These are phyloP conservation scores for Hyperoplus lanceolatus DNA, from an alignment of 2,797 vertebrate species.

Conservation along the genomic window DNA sequence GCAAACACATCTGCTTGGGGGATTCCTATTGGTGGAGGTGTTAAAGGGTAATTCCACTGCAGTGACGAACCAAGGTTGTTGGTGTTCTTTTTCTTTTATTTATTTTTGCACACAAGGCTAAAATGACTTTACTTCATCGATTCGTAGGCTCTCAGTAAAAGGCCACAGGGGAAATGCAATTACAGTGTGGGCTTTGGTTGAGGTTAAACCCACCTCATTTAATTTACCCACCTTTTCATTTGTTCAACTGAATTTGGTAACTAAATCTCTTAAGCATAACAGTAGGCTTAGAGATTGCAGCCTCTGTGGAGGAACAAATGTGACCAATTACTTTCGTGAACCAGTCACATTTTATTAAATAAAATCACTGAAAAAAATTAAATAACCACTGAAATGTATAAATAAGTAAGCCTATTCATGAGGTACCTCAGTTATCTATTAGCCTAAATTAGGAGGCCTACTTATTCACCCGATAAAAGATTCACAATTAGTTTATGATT, in stretches of 20 bases:
- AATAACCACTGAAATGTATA: background rate
- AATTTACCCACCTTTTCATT: conserved; percentile 55
- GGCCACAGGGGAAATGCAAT: conserved; percentile 68
- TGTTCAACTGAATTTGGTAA: conserved; percentile 4
- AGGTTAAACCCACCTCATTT: conserved; percentile 46
- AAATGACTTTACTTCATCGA: conserved; percentile 75
- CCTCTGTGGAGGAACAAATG: conserved; percentile 11
- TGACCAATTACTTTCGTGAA: conserved; percentile 11
- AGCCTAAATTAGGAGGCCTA: background rate
- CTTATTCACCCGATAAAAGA: background rate
- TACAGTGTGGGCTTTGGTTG: conserved; percentile 41
- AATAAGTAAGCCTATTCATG: conserved; percentile 16
- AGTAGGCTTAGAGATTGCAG: background rate
- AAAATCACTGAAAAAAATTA: background rate
- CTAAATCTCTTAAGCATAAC: background rate
- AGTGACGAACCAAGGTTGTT: background rate
- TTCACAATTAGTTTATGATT: background rate
- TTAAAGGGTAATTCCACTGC: conserved; percentile 66
- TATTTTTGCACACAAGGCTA: conserved; percentile 24
- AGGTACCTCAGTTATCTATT: conserved; percentile 16
- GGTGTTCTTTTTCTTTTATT: background rate
- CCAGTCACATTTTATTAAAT: conserved; percentile 29
- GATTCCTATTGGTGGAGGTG: conserved; percentile 65
- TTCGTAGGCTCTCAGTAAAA: conserved; percentile 62
- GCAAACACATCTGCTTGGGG: conserved; percentile 42